A percentile compares a stretch with the other conserved stretches of the same genome.
These are phyloP conservation scores for Onychorhynchus coronatus DNA, from an alignment of 2,113 vertebrate species.

Conservation along the genomic window DNA sequence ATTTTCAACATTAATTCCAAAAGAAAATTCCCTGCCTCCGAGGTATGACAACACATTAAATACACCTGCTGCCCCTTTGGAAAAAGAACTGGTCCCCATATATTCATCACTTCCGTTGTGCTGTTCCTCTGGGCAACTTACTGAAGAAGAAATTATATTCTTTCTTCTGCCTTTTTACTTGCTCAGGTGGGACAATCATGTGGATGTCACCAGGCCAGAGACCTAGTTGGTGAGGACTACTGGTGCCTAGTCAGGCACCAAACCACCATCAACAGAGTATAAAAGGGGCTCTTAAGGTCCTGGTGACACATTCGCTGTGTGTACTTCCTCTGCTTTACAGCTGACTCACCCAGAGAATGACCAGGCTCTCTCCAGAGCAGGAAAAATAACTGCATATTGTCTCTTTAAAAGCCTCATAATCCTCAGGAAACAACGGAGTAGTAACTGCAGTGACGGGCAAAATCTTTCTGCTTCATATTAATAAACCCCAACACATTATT, in stretches of 20 bases:
- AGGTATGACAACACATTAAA: background rate
- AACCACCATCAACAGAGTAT: background rate
- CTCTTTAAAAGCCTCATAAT: slow-evolving; percentile 33
- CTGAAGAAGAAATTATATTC: background rate
- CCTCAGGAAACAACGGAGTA: slow-evolving; percentile 1
- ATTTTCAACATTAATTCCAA: background rate
- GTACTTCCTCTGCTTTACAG: background rate
- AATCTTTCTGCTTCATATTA: background rate
- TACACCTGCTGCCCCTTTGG: background rate
- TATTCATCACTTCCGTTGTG: background rate
- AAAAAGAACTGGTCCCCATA: background rate
- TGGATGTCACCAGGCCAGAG: background rate
- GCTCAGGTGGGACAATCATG: background rate
- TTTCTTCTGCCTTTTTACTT: background rate
- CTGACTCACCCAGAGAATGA: background rate
- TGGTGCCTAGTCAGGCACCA: background rate
- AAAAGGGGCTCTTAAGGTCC: background rate
- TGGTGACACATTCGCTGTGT: background rate
- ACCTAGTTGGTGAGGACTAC: background rate
- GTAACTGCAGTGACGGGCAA: background rate
- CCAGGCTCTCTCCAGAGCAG: background rate
- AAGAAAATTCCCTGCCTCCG: background rate
- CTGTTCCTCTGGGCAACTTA: background rate
- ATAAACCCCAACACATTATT: background rate
- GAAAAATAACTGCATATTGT: slow-evolving; percentile 22